Percentiles rank a stretch among this genome's conserved stretches.
Evolutionary conservation across 1,140 invertebrate genomes (phyloP).

Genomic region (Tenebrio molitor): DNA sequence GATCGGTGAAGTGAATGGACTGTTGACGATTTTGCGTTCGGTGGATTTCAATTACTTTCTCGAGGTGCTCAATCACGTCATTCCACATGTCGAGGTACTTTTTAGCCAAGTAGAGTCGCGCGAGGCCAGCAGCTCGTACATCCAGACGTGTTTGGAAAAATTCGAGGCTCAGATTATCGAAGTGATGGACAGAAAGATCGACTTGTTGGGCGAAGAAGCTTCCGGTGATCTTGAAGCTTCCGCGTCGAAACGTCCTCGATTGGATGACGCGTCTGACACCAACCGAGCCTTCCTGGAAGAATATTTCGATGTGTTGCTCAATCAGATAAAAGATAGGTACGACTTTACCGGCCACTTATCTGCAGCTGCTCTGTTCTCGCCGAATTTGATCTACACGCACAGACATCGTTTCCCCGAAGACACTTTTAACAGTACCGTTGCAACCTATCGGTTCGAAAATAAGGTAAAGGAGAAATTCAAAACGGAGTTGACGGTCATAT

Average conservation of each 20-base stretch:
- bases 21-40: conserved; percentile 43
- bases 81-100: conserved; percentile 1
- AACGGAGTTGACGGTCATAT: conserved; percentile 51
- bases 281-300: conserved; percentile 40
- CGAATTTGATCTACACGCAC: conserved; percentile 41
- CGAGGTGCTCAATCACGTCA: conserved; percentile 45
- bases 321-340: conserved; percentile 46
- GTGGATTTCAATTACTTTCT: conserved; percentile 27
- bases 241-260: conserved; percentile 1
- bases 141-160: not conserved
- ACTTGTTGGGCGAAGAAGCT: conserved; percentile 9
- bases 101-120: conserved; percentile 37
- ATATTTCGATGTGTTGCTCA: conserved; percentile 43
- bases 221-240: not conserved
- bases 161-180: not conserved
- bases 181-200: conserved; percentile 3
- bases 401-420: conserved; percentile 38
- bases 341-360: conserved; percentile 43
- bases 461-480: conserved; percentile 48
- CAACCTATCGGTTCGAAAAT: conserved; percentile 47
- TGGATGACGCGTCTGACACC: not conserved
- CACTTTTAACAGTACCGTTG: conserved; percentile 10
- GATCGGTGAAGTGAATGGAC: conserved; percentile 45
- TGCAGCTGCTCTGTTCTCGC: conserved; percentile 48
- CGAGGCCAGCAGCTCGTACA: conserved; percentile 1